Conservation (phyloP, 2,888 invertebrate genomes). For the Oxytorus armatus region DNA sequence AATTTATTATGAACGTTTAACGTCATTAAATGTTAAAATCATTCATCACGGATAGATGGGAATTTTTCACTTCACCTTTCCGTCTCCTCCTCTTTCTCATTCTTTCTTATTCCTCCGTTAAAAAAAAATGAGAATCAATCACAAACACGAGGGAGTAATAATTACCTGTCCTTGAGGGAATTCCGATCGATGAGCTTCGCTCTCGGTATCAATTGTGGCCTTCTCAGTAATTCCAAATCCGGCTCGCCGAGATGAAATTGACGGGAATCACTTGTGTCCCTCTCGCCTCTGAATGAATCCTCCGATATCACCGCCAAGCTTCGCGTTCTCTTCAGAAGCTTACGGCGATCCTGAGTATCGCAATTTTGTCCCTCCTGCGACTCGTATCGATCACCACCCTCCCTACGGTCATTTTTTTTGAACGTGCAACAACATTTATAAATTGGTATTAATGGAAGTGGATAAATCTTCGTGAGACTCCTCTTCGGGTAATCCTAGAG, state of each 20-base stretch:
- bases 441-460: constrained; percentile 25
- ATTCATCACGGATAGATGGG: neutral
- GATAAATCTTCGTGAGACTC: constrained; percentile 18
- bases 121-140: neutral
- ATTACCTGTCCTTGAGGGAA: constrained; percentile 90
- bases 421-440: constrained; percentile 37
- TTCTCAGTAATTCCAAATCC: constrained; percentile 87
- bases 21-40: neutral
- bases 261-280: constrained; percentile 70
- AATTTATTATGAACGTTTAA: neutral
- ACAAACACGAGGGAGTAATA: too few relatives aligned
- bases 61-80: neutral
- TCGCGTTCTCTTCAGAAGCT: constrained; percentile 87
- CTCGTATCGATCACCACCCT: constrained; percentile 77
- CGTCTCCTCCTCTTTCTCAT: neutral
- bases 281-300: constrained; percentile 88
- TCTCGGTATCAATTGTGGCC: constrained; percentile 92
- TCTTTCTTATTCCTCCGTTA: neutral
- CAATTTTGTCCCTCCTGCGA: constrained; percentile 70
- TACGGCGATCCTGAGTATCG: constrained; percentile 78
- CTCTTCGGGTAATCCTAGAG: neutral
- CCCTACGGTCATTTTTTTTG: constrained; percentile 71
- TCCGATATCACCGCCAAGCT: constrained; percentile 92
- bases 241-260: constrained; percentile 82
- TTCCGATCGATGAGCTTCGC: constrained; percentile 92